Evolutionary conservation across 2,888 invertebrate genomes (phyloP), one percentile per base, ranked within the genome.

Genomic region (Patella depressa): DNA sequence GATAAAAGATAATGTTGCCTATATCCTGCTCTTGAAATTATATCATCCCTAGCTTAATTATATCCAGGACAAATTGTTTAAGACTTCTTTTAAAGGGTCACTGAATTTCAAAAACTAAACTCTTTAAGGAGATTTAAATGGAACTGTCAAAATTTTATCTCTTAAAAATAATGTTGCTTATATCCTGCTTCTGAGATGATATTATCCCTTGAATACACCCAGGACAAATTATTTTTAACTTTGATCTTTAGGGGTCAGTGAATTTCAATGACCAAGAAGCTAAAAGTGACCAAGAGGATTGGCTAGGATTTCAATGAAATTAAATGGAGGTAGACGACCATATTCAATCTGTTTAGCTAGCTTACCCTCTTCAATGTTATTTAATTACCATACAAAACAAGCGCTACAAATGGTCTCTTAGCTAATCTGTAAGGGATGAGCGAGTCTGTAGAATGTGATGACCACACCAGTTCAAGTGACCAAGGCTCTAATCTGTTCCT

Each of bases 341-440:
- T 24, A 65, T 65, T 65, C 19, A 65, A 65, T 65, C 2, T 65
- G 65, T 24, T 19, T 24, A 65, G 65, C 65, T 65, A 19, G 19
- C 65, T 65, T 65, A 65, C 12, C 19, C 65, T 24, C 19, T 24
- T 65, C 24, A 65, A 65, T 65, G 65, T 65, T 65, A 65, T 65
- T 65, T 65, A 65, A 65, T 65, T 65, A 24, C 19, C 17, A 65
- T 19, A 65, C 65, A 65, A 65, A 65, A 65, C 65, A 65, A 65
- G 65, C 19, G 65, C 24, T 65, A 24, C 65, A 24, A 65, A 65
- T 65, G 24, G 24, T 24, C 19, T 65, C 14, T 19, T 24, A 24
- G 65, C 65, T 65, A 65, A 65, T 65, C 65, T 24, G 65, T 65
- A 24, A 19, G 11, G 65, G 65, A 19, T 65, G 19, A 65, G 24